phyloP scores from a whole-genome alignment of 1,140 invertebrate species.

The Drosophila dunni region DNA sequence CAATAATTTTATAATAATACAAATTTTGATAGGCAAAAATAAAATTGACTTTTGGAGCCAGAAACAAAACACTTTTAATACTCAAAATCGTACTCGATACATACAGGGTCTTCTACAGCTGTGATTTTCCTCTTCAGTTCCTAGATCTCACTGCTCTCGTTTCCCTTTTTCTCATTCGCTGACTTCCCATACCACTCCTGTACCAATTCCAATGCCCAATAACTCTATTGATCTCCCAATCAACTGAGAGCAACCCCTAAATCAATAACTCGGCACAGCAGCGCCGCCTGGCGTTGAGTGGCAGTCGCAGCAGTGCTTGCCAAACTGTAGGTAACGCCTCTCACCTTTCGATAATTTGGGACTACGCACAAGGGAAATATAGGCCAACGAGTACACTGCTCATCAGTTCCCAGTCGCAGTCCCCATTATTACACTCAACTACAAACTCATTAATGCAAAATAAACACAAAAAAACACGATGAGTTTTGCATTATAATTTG shows the following conservation, averaged over 20 bases:
- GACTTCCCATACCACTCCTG: conserved; percentile 4
- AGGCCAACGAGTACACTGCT: conserved; percentile 43
- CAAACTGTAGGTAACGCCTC: conserved; percentile 51
- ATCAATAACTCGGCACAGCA: conserved; percentile 54
- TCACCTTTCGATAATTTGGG: conserved; percentile 56
- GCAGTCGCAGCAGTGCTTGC: conserved; percentile 29
- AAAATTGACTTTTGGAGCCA: no score
- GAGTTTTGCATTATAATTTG: conserved; percentile 58
- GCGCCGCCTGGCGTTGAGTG: conserved; percentile 55
- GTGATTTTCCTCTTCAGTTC: not conserved
- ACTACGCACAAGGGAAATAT: conserved; percentile 31
- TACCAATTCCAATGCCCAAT: conserved; percentile 46
- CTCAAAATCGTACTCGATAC: no score
- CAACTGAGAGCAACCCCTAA: conserved; percentile 69
- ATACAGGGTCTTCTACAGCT: no score
- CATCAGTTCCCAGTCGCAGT: conserved; percentile 29
- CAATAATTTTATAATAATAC: not conserved
- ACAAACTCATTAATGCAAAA: conserved; percentile 78
- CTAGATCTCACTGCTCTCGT: no score
- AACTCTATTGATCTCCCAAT: conserved; percentile 74
- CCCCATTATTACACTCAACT: conserved; percentile 70
- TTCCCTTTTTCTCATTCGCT: conserved; percentile 30
- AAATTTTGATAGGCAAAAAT: not conserved
- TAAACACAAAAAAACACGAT: conserved; percentile 52
- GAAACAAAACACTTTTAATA: no score